Conservation (phyloP, 2,888 invertebrate genomes). For the Crocallis elinguaria region DNA sequence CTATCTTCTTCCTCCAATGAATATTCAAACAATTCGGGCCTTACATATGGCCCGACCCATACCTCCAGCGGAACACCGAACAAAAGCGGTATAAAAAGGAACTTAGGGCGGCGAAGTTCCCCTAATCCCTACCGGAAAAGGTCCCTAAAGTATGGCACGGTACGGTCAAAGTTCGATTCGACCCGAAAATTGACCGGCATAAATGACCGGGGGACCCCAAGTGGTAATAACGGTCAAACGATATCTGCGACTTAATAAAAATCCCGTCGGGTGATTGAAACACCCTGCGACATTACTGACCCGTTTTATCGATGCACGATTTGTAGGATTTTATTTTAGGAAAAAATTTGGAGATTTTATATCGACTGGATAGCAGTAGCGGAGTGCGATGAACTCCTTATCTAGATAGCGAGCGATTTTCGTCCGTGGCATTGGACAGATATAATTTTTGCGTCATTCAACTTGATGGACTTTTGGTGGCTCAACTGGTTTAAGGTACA, state of each 20-base stretch:
- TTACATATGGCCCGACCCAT: constrained; percentile 29
- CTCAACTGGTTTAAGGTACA: too few relatives aligned
- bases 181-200: constrained; percentile 68
- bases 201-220: constrained; percentile 54
- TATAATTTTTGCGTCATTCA: too few relatives aligned
- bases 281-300: constrained; percentile 33
- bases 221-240: constrained; percentile 61
- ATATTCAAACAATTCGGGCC: constrained; percentile 29
- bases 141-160: constrained; percentile 41
- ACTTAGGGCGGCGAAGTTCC: constrained; percentile 40
- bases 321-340: constrained; percentile 22
- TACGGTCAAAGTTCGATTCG: constrained; percentile 49
- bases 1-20: constrained; percentile 18
- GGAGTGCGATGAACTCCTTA: too few relatives aligned
- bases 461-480: too few relatives aligned
- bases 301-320: constrained; percentile 27
- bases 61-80: constrained; percentile 29
- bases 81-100: constrained; percentile 40
- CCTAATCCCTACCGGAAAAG: constrained; percentile 37
- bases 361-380: too few relatives aligned
- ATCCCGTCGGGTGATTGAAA: constrained; percentile 43
- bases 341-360: too few relatives aligned
- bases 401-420: too few relatives aligned
- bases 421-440: too few relatives aligned
- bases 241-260: constrained; percentile 71